Conservation (phyloP, 2,113 vertebrate genomes). For the Seriola aureovittata region DNA sequence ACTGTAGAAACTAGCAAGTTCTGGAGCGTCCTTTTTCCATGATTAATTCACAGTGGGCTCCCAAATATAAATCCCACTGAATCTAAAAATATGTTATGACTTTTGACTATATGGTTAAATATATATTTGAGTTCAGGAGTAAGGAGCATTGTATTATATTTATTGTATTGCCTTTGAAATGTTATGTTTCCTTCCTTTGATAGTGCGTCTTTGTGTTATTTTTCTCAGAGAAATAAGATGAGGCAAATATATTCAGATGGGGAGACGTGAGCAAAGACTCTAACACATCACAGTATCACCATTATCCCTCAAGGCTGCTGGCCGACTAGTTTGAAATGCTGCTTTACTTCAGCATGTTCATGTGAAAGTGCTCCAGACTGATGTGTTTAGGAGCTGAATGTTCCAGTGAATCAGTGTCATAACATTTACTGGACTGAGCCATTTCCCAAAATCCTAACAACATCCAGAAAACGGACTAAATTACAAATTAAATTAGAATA, state of each 20-base stretch:
- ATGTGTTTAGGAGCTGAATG: background rate
- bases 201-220: background rate
- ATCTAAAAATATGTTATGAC: background rate
- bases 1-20: too few species aligned
- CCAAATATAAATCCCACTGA: background rate
- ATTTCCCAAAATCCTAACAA: constrained; percentile 7
- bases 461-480: constrained; percentile 41
- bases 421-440: constrained; percentile 13
- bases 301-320: background rate
- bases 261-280: background rate
- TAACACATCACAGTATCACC: background rate
- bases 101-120: too few species aligned
- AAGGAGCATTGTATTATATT: too few species aligned
- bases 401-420: constrained; percentile 3
- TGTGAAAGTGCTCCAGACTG: background rate
- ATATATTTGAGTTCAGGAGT: background rate
- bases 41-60: background rate
- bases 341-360: background rate
- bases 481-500: constrained; percentile 52
- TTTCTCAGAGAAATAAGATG: background rate
- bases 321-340: background rate
- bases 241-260: constrained; percentile 18
- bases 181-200: background rate
- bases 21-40: background rate
- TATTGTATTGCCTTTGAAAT: background rate